These are phyloP conservation scores for Lepus americanus DNA, from an alignment of 2,113 vertebrate species.

Conservation along the genomic window DNA sequence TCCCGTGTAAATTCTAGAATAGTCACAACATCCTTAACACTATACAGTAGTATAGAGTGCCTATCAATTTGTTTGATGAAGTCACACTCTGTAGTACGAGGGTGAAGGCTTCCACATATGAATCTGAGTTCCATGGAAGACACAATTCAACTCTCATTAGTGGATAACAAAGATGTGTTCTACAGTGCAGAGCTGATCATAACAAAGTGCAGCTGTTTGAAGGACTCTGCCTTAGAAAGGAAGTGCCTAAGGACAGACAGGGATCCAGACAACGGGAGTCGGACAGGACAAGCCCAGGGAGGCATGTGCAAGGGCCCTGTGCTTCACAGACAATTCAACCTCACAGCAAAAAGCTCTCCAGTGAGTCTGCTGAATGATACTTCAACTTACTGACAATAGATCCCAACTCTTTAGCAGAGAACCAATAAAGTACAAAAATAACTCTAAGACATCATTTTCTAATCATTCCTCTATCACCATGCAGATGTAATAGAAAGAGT, in stretches of 20 bases:
- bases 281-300: no score
- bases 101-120: not conserved
- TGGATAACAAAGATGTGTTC: not conserved
- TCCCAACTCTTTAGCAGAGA: not conserved
- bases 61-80: not conserved
- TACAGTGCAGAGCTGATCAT: not conserved
- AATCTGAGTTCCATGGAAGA: not conserved
- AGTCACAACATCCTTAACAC: no score
- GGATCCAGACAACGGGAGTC: not conserved
- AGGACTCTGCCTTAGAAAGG: not conserved
- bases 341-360: not conserved
- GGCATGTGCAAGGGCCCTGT: not conserved
- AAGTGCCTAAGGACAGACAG: not conserved
- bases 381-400: not conserved
- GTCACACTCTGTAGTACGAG: not conserved
- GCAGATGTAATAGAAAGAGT: not conserved
- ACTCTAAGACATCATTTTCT: not conserved
- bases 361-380: not conserved
- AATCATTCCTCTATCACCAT: not conserved
- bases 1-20: no score
- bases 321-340: not conserved
- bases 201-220: not conserved
- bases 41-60: no score
- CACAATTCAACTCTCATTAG: not conserved
- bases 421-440: not conserved